Base-by-base conservation (phyloP, 2,888 invertebrate genomes). In the Litoditis marina region DNA sequence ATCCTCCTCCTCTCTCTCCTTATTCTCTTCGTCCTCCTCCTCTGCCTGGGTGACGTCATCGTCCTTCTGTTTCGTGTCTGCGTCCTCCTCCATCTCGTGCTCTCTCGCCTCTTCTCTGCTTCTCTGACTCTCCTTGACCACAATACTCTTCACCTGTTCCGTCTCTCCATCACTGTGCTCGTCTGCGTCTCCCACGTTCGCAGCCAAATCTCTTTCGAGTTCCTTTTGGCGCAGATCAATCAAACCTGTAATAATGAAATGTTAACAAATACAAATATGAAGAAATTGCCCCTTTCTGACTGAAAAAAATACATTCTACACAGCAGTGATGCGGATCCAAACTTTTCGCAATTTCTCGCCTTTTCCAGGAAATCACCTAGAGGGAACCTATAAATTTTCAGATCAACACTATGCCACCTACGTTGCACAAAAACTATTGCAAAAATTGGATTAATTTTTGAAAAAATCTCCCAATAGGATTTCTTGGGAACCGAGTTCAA, bases 151-250 rank as follows among this genome's bases (percentile, higher is more conserved):
- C 16, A 61, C n/a, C 6, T 30, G 13, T 8, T 60, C 61, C 11
- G 30, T 42, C n/a, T 54, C 55, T 32, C 32, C 47, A 1, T 61
- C 49, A 32, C 32, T 34, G 5, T 55, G 47, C 3, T 44, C 32
- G 7, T 60, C 30, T 22, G 27, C 22, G 1, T 11, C 30, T 2
- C 47, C 42, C 25, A 28, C 39, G 22, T 61, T 44, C 3, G 19
- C 50, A 4, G 50, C 62, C 31, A 62, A 36, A n/a, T 62, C 62
- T 5, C 57, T 36, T 31, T 62, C 57, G 2, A 62, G 52, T 34
- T 62, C 56, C 31, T 57, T 39, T 25, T 62, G 39, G 1, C 62
- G 56, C 16, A 34, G 42, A 31, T 28, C 51, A 16, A 57, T 57
- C 6, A 62, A 52, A n/a, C 57, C 62, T 62, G 31, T 11, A 62